Conservation (phyloP, 2,113 vertebrate species). For the Ophiodon elongatus region DNA sequence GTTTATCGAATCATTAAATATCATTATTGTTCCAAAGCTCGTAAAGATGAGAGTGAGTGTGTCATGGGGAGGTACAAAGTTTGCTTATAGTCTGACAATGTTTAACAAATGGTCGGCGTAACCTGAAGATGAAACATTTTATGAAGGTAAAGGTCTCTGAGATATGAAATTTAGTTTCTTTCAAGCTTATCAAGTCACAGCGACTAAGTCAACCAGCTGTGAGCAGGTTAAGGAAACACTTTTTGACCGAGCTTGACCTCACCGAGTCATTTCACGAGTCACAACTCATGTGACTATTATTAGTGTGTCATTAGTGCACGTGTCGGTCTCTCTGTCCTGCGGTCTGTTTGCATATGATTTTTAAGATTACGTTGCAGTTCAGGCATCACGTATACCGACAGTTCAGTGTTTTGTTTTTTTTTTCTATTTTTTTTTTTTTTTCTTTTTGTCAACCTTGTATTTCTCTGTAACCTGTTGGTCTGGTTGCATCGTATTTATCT, state of each 20-base stretch:
- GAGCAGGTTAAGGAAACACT: background rate
- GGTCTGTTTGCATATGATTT: background rate
- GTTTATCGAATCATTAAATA: constrained; percentile 31
- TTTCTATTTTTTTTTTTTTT: no score
- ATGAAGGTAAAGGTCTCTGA: background rate
- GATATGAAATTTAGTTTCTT: background rate
- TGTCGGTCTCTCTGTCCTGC: background rate
- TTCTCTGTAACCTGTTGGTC: background rate
- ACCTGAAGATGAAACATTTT: background rate
- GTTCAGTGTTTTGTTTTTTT: background rate
- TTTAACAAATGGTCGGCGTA: constrained; percentile 40
- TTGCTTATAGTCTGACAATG: constrained; percentile 44
- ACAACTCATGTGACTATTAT: constrained; percentile 18
- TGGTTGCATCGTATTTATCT: constrained; percentile 7
- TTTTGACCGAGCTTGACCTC: background rate
- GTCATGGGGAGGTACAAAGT: constrained; percentile 50
- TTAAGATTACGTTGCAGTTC: background rate
- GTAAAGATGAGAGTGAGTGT: background rate
- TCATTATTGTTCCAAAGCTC: background rate
- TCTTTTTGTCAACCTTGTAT: no score
- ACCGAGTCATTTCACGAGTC: background rate
- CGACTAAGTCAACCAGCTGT: background rate
- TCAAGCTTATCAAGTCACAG: background rate
- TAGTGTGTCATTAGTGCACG: background rate
- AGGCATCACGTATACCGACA: background rate